Conservation (phyloP, 2,113 vertebrate species). For the Hemichromis elongatus region DNA sequence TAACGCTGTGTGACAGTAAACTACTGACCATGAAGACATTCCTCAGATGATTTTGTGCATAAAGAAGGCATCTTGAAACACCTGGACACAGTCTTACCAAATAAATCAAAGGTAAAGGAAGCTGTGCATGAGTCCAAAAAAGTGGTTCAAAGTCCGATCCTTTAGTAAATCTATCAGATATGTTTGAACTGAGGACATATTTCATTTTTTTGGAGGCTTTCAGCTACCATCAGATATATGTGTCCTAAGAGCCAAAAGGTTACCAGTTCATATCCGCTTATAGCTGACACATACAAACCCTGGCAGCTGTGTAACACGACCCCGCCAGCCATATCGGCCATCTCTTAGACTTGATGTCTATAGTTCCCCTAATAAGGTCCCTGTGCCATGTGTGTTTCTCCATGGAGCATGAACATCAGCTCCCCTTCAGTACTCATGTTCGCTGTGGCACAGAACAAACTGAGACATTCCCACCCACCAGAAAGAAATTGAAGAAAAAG, state of each 20-base stretch:
- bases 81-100: slow-evolving; percentile 24
- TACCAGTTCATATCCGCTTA: slow-evolving; percentile 53
- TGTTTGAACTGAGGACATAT: neutral
- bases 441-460: slow-evolving; percentile 15
- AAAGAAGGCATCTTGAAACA: slow-evolving; percentile 4
- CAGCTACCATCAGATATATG: neutral
- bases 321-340: slow-evolving; percentile 7
- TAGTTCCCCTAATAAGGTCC: slow-evolving; percentile 14
- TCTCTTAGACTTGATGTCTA: slow-evolving; percentile 20
- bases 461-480: neutral
- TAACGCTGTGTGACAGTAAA: slow-evolving; percentile 29
- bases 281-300: slow-evolving; percentile 31
- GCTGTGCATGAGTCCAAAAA: neutral
- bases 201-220: slow-evolving; percentile 12
- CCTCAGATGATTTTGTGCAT: slow-evolving; percentile 19
- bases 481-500: slow-evolving; percentile 38
- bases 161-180: slow-evolving; percentile 14
- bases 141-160: neutral
- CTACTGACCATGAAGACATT: slow-evolving; percentile 25
- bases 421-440: neutral
- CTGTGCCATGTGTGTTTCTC: slow-evolving; percentile 7
- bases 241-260: slow-evolving; percentile 18
- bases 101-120: slow-evolving; percentile 28
- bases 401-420: slow-evolving; percentile 14
- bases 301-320: slow-evolving; percentile 51